A percentile compares a stretch with the other conserved stretches of the same genome.
Conservation (phyloP, 2,113 vertebrate species). For the Isichthys henryi region DNA sequence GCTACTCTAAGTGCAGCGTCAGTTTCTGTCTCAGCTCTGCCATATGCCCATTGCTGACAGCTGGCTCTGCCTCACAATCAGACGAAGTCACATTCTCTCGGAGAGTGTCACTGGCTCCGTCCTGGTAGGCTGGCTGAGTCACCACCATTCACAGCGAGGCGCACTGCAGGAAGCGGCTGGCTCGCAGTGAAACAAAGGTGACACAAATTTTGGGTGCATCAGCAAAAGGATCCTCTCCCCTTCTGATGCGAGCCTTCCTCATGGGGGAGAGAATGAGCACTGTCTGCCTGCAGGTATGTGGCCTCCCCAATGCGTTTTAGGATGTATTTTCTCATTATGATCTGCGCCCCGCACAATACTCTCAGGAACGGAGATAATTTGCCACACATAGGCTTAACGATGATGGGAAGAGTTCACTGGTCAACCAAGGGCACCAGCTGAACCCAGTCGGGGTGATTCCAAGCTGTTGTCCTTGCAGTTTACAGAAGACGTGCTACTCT, state of each 20-base stretch:
- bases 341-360: neutral
- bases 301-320: neutral
- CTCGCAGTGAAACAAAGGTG: neutral
- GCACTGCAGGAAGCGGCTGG: neutral
- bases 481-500: neutral
- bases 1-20: conserved; percentile 32
- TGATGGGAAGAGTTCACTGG: neutral
- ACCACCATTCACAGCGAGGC: neutral
- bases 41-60: conserved; percentile 25
- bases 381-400: neutral
- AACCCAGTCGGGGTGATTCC: neutral
- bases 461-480: neutral
- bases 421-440: neutral
- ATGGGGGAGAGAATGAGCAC: neutral
- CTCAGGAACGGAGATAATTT: neutral
- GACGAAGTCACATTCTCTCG: neutral
- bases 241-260: neutral
- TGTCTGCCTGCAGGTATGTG: neutral
- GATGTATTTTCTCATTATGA: neutral
- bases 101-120: neutral
- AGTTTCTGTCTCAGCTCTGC: conserved; percentile 39
- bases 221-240: neutral
- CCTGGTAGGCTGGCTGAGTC: neutral
- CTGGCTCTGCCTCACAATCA: conserved; percentile 34
- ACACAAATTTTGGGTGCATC: neutral